Conservation (phyloP, 2,113 vertebrate genomes). For the Hyperoodon ampullatus region DNA sequence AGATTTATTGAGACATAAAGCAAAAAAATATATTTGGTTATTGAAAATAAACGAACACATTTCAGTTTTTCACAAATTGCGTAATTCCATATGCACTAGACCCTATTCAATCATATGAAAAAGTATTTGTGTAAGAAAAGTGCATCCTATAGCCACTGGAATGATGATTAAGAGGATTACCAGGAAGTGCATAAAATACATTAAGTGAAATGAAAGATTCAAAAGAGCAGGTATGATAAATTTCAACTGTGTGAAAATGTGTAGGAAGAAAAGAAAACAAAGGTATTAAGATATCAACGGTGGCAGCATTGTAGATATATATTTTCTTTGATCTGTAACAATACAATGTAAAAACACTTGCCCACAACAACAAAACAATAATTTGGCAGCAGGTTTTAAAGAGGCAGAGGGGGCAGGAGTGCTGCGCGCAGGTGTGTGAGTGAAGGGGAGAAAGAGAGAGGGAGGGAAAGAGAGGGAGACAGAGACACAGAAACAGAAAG, state of each 20-base stretch:
- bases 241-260: neutral
- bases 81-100: neutral
- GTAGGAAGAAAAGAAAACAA: neutral
- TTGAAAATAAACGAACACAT: neutral
- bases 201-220: neutral
- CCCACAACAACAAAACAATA: neutral
- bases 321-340: neutral
- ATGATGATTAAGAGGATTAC: neutral
- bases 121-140: neutral
- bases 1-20: neutral
- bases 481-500: neutral
- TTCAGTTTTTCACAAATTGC: neutral
- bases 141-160: neutral
- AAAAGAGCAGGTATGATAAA: neutral
- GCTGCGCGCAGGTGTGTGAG: rapidly evolving
- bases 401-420: neutral
- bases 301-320: too few species aligned
- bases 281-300: neutral
- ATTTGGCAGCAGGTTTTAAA: neutral
- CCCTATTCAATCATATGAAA: neutral
- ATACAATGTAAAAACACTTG: neutral
- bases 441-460: neutral
- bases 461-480: neutral
- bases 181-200: neutral
- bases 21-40: neutral